Conservation (phyloP, 2,888 invertebrate genomes). For the Anoncus sp. region DNA sequence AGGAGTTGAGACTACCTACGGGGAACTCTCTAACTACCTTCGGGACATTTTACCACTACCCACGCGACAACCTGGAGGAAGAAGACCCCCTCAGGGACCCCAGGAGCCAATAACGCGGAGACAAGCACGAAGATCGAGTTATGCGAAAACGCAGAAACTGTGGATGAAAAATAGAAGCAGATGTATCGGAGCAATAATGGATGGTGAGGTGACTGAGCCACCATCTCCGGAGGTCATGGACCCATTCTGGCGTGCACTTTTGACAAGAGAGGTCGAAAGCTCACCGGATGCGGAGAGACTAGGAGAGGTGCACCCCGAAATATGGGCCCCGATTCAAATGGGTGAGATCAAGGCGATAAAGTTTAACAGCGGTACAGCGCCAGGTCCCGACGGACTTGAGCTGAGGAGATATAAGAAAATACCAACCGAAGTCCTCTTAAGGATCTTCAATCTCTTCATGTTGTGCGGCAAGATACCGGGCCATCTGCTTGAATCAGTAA, state of each 20-base stretch:
- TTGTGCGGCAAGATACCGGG: constrained; percentile 52
- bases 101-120: neutral
- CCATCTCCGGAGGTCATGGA: constrained; percentile 11
- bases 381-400: neutral
- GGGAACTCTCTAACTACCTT: neutral
- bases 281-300: neutral
- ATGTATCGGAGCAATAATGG: neutral
- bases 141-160: neutral
- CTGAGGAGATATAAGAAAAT: neutral
- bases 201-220: neutral
- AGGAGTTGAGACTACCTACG: neutral
- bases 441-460: constrained; percentile 64
- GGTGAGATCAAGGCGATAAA: neutral
- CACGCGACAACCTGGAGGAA: neutral
- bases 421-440: neutral
- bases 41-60: neutral
- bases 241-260: neutral
- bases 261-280: neutral
- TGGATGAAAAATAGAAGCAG: neutral
- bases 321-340: neutral
- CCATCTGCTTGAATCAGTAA: constrained; percentile 43
- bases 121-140: neutral
- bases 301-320: neutral
- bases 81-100: neutral
- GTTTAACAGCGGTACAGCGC: neutral